Evolutionary conservation across 2,888 invertebrate species (phyloP).

Genomic region (Eutolmus rufibarbis): DNA sequence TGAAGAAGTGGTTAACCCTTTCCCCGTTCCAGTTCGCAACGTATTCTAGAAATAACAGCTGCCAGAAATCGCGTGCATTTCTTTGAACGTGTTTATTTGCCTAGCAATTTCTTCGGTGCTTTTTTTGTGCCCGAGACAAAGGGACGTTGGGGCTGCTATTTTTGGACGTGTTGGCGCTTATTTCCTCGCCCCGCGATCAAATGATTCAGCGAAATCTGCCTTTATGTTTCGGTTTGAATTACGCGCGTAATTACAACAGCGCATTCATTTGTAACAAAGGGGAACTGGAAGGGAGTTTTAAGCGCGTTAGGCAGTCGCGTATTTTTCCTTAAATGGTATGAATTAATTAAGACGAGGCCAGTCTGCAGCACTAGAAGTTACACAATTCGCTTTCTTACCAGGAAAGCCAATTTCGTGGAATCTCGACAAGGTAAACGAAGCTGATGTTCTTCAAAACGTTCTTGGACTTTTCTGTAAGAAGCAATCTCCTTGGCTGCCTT

Average conservation of each 20-base stretch:
- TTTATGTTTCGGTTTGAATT: neutral
- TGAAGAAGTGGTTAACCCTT: neutral
- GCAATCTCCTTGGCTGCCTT: neutral
- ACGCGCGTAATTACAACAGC: neutral
- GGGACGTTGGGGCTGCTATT: neutral
- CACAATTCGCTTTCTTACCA: neutral
- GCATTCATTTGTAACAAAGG: neutral
- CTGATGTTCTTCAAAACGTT: neutral
- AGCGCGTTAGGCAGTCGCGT: neutral
- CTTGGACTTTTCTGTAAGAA: neutral
- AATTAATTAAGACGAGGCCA: conserved; percentile 3
- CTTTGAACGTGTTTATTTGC: neutral
- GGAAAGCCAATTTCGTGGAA: neutral
- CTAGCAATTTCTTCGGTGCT: neutral
- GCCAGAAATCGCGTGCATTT: neutral
- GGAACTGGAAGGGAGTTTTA: neutral
- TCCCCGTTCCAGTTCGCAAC: neutral
- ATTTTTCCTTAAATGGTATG: neutral
- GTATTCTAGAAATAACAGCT: neutral
- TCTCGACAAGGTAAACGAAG: neutral
- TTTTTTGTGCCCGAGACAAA: neutral
- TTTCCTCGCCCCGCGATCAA: neutral
- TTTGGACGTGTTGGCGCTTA: neutral
- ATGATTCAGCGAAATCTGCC: neutral
- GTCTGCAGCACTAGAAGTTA: neutral